Evolutionary conservation across 2,797 vertebrate genomes (phyloP), one percentile per base, ranked within the genome.

Genomic region (Neosilurus mollespiculum): DNA sequence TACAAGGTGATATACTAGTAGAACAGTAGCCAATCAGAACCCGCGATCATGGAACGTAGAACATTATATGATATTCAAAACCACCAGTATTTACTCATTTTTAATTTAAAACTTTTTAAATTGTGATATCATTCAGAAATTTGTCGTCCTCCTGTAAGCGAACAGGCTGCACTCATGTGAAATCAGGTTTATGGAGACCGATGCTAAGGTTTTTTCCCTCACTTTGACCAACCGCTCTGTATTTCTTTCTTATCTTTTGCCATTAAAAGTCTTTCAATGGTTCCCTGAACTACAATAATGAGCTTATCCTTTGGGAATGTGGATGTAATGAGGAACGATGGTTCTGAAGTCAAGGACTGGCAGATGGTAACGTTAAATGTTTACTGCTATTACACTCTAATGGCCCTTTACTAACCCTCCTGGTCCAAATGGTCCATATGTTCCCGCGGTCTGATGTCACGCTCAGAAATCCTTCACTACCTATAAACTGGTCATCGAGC

Each of bases 251-350:
- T 65, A 24, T 83, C 20, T 82, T 82, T 76, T 79, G 24, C 87
- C 83, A 87, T 80, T 80, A 77, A 94, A 94, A 93, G 94, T 87
- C 94, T 95, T 85, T 93, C 94, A 14, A 94, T 92, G 92, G 88
- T 94, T 88, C 94, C 93, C 90, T 93, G 93, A 92, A 92, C 93
- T 80, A 53, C 64, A 30, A 92, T 89, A 89, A 91, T 88, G 87
- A 94, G 89, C 90, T 94, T 93, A 93, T 90, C 90, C 85, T 89
- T 93, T 56, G 58, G 88, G 86, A 94, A 93, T 87, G 78, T 56
- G 0, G 90, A 67, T 18, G 88, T 89, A 87, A 92, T 89, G 89
- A 94, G 92, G 88, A 93, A 91, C 92, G 93, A 94, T 88, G 86
- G 84, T 43, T 85, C 81, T 5, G 90, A 87, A 59, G 86, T 87